Conservation (phyloP, 2,113 vertebrate genomes). For the Prunella himalayana region DNA sequence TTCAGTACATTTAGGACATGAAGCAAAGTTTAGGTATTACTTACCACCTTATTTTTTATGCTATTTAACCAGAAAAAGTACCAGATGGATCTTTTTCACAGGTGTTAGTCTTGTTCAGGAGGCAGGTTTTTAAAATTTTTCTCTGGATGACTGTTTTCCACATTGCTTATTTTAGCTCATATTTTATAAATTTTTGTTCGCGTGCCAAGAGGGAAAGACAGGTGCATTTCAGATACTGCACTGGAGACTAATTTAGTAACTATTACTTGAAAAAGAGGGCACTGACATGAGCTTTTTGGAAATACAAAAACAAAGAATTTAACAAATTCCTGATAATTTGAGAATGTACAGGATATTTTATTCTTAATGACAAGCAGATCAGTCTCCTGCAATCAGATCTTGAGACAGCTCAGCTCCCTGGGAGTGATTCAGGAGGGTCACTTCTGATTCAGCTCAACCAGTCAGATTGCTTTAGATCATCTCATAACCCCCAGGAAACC, state of each 20-base stretch:
- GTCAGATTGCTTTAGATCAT: neutral
- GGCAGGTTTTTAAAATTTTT: neutral
- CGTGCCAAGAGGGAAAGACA: neutral
- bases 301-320: neutral
- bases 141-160: neutral
- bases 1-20: neutral
- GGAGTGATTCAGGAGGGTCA: neutral
- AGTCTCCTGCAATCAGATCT: neutral
- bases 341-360: neutral
- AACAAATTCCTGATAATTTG: neutral
- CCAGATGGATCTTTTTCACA: neutral
- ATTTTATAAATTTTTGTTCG: neutral
- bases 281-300: neutral
- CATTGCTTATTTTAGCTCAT: neutral
- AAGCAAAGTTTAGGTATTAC: neutral
- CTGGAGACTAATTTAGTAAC: neutral
- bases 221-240: neutral
- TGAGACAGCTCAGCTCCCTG: neutral
- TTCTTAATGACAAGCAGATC: neutral
- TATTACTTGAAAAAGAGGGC: neutral
- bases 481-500: neutral
- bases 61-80: neutral
- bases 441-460: conserved; percentile 9
- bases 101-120: neutral
- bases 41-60: neutral